These are phyloP conservation scores for Bubo blakistoni DNA, from an alignment of 2,113 vertebrate species.

Conservation along the genomic window DNA sequence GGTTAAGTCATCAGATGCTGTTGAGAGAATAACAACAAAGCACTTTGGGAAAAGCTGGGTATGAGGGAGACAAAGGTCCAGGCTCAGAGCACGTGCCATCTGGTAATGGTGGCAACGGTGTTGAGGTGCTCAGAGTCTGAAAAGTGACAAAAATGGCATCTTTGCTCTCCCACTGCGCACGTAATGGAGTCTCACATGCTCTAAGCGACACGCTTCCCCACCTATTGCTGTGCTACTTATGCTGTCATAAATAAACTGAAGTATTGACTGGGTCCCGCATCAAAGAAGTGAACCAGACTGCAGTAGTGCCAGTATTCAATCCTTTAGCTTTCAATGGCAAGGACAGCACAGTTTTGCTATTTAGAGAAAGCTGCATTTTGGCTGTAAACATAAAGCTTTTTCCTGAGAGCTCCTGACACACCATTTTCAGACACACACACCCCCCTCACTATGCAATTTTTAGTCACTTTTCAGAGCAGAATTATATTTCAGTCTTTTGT, in stretches of 20 bases:
- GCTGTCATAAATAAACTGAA: not conserved
- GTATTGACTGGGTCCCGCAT: not conserved
- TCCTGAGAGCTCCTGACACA: slow-evolving; percentile 9
- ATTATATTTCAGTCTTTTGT: not conserved
- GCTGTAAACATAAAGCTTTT: slow-evolving; percentile 41
- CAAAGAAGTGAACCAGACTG: not conserved
- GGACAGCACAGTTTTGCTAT: not conserved
- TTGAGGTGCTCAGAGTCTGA: not conserved
- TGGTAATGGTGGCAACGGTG: not conserved
- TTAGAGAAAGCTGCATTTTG: not conserved
- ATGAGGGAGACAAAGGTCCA: not conserved
- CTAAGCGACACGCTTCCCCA: fast-evolving
- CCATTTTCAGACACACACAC: not conserved
- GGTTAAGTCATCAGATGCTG: not conserved
- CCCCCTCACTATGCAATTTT: not conserved
- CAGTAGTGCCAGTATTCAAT: not conserved
- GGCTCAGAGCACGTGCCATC: not conserved
- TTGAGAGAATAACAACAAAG: not conserved
- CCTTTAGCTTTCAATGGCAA: not conserved
- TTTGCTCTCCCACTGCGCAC: not conserved
- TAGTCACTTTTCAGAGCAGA: slow-evolving; percentile 28
- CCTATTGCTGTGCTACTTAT: not conserved
- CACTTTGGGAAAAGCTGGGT: not conserved
- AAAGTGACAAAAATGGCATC: slow-evolving; percentile 5
- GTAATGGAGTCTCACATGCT: not conserved